phyloP scores from a whole-genome alignment of 2,888 invertebrate genomes.

The Cephalotes varians region DNA sequence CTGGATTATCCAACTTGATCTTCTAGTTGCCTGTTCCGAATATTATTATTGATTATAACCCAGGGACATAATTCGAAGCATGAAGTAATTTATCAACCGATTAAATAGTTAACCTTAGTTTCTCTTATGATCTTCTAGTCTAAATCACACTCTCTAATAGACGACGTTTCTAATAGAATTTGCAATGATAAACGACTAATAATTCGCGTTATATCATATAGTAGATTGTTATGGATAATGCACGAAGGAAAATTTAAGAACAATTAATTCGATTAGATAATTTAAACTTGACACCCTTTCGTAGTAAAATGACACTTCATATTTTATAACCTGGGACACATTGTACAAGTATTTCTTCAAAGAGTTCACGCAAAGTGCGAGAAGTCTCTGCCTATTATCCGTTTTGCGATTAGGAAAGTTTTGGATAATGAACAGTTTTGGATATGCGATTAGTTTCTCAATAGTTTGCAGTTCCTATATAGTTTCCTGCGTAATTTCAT shows the following conservation, averaged over 20 bases:
- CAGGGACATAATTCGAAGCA: slow-evolving; percentile 10
- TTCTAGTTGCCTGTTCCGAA: not conserved
- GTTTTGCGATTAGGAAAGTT: slow-evolving; percentile 55
- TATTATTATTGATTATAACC: slow-evolving; percentile 39
- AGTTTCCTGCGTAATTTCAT: slow-evolving; percentile 53
- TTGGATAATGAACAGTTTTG: slow-evolving; percentile 52
- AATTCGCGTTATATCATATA: slow-evolving; percentile 1
- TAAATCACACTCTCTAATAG: slow-evolving; percentile 14
- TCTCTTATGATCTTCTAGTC: not conserved
- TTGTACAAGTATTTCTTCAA: slow-evolving; percentile 12
- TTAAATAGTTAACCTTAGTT: slow-evolving; percentile 49
- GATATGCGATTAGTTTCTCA: slow-evolving; percentile 52
- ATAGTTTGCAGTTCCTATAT: slow-evolving; percentile 58
- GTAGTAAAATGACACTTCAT: slow-evolving; percentile 15
- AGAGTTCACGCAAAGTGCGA: slow-evolving; percentile 21
- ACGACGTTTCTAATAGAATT: not conserved
- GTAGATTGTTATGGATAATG: slow-evolving; percentile 7
- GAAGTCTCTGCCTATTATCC: slow-evolving; percentile 46
- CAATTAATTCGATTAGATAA: not conserved
- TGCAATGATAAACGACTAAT: slow-evolving; percentile 9
- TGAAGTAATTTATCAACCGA: slow-evolving; percentile 23
- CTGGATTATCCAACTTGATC: not conserved
- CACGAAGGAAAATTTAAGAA: not conserved
- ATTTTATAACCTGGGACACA: slow-evolving; percentile 16
- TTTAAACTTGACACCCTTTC: slow-evolving; percentile 20